A percentile compares a stretch with the other conserved stretches of the same genome.
Conservation (phyloP, 2,797 vertebrate genomes). For the Schizopygopsis pylzovi region DNA sequence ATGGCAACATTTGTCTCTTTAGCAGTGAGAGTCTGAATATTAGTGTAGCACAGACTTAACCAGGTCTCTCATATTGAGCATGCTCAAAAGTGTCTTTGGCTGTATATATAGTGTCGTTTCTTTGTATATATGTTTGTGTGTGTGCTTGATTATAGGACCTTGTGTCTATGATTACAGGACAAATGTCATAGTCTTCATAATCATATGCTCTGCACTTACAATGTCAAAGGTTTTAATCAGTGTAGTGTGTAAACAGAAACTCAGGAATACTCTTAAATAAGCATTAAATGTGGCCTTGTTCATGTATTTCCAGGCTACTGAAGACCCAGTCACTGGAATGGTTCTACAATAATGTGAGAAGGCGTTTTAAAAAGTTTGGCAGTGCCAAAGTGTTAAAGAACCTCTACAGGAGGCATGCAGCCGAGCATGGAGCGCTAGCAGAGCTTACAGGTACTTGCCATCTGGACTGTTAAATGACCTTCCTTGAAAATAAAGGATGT, state of each 20-base stretch:
- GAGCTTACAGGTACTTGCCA: conserved; percentile 80
- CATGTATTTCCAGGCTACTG: conserved; percentile 78
- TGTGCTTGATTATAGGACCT: neutral
- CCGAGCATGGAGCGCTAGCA: conserved; percentile 79
- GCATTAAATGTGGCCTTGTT: neutral
- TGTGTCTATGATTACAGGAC: neutral
- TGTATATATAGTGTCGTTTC: neutral
- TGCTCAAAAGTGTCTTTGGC: neutral
- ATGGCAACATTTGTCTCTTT: conserved; percentile 14
- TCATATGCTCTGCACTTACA: neutral
- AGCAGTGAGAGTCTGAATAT: neutral
- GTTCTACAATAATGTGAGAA: conserved; percentile 95
- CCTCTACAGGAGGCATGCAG: conserved; percentile 88
- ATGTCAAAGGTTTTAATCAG: neutral
- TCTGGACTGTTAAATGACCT: conserved; percentile 35
- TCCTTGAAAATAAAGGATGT: conserved; percentile 15
- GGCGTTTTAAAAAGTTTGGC: conserved; percentile 93
- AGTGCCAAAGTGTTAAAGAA: conserved; percentile 97
- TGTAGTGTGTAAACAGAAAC: conserved; percentile 8
- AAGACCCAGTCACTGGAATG: conserved; percentile 93
- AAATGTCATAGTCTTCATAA: neutral
- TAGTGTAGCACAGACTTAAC: neutral
- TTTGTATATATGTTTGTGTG: conserved; percentile 14
- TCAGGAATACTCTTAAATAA: neutral
- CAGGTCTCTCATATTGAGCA: neutral